phyloP scores from a whole-genome alignment of 2,113 vertebrate species.

The Coryphaenoides rupestris region DNA sequence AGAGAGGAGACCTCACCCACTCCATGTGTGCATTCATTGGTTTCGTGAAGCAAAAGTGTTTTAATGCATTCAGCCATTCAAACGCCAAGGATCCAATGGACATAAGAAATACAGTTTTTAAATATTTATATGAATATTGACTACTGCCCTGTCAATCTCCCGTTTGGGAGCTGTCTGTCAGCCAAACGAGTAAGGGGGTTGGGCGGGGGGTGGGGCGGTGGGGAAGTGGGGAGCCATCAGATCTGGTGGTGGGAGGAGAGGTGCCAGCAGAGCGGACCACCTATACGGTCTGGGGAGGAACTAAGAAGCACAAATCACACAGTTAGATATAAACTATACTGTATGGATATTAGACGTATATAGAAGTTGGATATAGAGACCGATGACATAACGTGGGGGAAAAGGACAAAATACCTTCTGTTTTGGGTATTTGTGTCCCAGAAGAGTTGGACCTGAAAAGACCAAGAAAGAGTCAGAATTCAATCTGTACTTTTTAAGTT shows the following conservation, averaged over 20 bases:
- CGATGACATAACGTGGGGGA: too few species aligned
- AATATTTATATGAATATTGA: conserved; percentile 11
- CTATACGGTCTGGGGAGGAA: conserved; percentile 72
- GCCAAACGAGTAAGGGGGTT: conserved; percentile 8
- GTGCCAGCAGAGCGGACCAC: conserved; percentile 16
- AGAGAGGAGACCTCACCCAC: not conserved
- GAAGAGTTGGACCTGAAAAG: conserved; percentile 58
- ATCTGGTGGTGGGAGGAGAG: not conserved
- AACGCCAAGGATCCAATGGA: not conserved
- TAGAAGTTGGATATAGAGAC: too few species aligned
- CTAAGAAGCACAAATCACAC: conserved; percentile 41
- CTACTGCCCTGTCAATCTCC: conserved; percentile 13
- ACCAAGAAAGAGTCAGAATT: conserved; percentile 1
- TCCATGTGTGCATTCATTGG: not conserved
- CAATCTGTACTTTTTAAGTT: too few species aligned
- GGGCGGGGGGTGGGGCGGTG: conserved; percentile 11
- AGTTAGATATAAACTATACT: too few species aligned
- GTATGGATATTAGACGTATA: too few species aligned
- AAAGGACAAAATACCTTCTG: conserved; percentile 57
- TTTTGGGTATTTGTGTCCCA: conserved; percentile 63
- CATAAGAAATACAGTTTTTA: not conserved
- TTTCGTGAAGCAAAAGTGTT: too few species aligned
- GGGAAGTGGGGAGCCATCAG: not conserved
- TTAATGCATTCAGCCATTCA: too few species aligned
- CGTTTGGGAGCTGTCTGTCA: conserved; percentile 13